Conservation (phyloP, 2,113 vertebrate genomes). For the Myotis brandtii region DNA sequence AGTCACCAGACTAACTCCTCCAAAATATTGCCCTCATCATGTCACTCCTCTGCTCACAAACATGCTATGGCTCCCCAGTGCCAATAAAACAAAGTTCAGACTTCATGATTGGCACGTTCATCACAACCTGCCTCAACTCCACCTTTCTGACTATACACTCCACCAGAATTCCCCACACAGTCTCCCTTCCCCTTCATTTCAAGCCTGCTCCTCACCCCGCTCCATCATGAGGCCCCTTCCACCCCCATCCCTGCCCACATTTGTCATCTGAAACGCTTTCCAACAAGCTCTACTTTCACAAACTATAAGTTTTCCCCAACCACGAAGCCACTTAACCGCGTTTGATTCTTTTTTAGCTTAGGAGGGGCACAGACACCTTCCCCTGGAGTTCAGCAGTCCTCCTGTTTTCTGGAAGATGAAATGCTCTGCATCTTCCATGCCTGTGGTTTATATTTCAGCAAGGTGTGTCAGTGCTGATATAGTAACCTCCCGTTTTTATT, state of each 20-base stretch:
- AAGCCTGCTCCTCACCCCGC: background rate
- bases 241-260: no score
- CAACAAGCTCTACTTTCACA: background rate
- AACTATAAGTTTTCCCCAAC: background rate
- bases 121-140: background rate
- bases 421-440: background rate
- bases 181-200: no score
- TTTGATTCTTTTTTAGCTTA: background rate
- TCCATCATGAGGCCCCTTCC: background rate
- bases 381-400: background rate
- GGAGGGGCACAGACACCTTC: background rate
- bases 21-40: background rate
- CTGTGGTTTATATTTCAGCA: slow-evolving; percentile 57
- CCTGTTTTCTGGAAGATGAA: slow-evolving; percentile 51
- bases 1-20: background rate
- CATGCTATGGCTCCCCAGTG: background rate
- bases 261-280: background rate
- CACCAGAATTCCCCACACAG: rapidly evolving
- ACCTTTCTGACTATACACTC: background rate
- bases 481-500: slow-evolving; percentile 56
- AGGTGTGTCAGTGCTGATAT: background rate
- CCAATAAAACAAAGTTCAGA: background rate
- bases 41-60: background rate
- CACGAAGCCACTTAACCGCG: background rate
- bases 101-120: background rate